These are phyloP conservation scores for Malaclemys terrapin DNA, from an alignment of 2,113 vertebrate species.

Conservation along the genomic window DNA sequence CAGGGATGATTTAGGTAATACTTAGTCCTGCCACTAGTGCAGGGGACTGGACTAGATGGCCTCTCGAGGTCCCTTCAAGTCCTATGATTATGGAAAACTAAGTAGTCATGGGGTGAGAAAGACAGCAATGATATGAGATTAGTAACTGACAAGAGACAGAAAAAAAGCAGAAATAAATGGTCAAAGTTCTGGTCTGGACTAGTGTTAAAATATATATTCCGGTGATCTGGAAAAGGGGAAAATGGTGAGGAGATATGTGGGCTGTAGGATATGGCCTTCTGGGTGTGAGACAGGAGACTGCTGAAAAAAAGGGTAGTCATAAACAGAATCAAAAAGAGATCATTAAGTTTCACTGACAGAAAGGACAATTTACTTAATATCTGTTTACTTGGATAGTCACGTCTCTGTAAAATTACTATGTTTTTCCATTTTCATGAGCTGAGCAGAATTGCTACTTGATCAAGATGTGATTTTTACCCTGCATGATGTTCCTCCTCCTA, in stretches of 20 bases:
- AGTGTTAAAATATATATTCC: background rate
- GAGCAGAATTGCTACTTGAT: background rate
- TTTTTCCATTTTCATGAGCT: slow-evolving; percentile 8
- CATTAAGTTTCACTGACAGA: background rate
- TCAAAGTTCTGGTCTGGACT: background rate
- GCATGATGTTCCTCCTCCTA: background rate
- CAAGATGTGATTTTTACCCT: background rate
- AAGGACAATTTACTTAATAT: background rate
- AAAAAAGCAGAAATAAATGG: background rate
- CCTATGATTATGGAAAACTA: background rate
- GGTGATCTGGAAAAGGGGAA: background rate
- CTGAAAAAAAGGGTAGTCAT: background rate
- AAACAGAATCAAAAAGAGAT: background rate
- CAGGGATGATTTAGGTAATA: too few relatives aligned
- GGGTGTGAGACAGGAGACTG: background rate
- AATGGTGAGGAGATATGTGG: background rate
- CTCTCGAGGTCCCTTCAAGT: background rate
- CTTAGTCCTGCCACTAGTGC: too few relatives aligned
- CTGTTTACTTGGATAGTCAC: background rate
- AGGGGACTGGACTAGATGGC: too few relatives aligned
- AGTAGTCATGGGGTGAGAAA: background rate
- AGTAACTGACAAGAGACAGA: background rate
- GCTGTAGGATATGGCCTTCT: background rate
- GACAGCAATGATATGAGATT: background rate
- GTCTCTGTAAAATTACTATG: background rate